Evolutionary conservation across 2,888 invertebrate species (phyloP), one percentile per base, ranked within the genome.

Genomic region (Chrysolina americana): DNA sequence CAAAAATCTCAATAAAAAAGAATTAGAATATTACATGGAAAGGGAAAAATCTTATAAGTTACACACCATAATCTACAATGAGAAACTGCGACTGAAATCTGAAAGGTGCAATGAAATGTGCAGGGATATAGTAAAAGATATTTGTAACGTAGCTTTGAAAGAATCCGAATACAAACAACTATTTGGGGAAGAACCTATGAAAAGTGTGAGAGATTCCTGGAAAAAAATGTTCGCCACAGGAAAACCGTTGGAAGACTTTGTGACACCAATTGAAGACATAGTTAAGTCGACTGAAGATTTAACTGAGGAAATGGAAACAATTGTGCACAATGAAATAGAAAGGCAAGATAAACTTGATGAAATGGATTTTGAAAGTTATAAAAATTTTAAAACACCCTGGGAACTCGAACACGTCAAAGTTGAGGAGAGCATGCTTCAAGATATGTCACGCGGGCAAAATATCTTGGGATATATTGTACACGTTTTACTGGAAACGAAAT

Each of bases 321-420:
- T 90, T 59, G 83, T 89, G 68, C 85, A 88, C 41, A 79, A 88
- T 5, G 92, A 92, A 85, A 82, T 90, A 69, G 87, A 89, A 68
- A 88, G 91, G 59, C 91, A 91, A 83, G 89, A 91, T 75, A 85
- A 87, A 15, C 82, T 92, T 62, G 91, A 91, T 84, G 89, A 90
- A 63, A 85, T 85, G 48, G 92, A 92, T 80, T 90, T 93, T 78
- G 84, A 88, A 36, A 90, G 90, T 78, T 93, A 93, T 84, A 88
- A 90, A 68, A 85, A 89, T 74, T 89, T 89, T 74, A 84, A 86
- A 13, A 86, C 89, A 76, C 91, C 91, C 0, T 93, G 92, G 92
- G 85, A 83, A 65, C 83, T 90, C 69, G 87, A 90, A 70, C 84
- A 87, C 62, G 86, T 91, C 50, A 82, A 89, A 69, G 63, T 76